Evolutionary conservation across 2,888 invertebrate genomes (phyloP), one percentile per base, ranked within the genome.

Genomic region (Scaptomyza cyrtandrae): DNA sequence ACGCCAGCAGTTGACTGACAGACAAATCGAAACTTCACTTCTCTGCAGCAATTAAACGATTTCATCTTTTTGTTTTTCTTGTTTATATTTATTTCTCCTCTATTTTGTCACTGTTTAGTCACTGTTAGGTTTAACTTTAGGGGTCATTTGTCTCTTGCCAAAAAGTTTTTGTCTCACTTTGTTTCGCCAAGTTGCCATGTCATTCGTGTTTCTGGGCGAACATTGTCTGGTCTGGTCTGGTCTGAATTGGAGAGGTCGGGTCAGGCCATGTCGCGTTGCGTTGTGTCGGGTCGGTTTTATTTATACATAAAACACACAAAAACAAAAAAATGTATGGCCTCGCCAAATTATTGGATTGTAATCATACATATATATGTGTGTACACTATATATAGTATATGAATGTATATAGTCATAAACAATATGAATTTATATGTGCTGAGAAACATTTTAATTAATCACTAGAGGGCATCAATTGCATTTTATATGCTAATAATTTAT

Each of bases 401-500:
- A 4, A 27, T 48, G 33, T 11, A 13, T 49, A 71, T 41, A 29
- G 75, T 82, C 78, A 86, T 90, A 90, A 88, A 87, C 87, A 84
- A 82, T 82, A 86, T 75, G 29, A 86, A 82, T 82, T 82, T 82
- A 86, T 82, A 71, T 78, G 81, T 67, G 81, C 64, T 84, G 75
- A 75, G 87, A 87, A 89, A 88, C 88, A 78, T 80, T 88, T 89
- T 89, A 88, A 88, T 89, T 79, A 90, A 89, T 89, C 90, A 87
- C 89, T 85, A 75, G 79, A 78, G 88, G 85, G 80, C 86, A 94
- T 93, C 14, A 96, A 95, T 62, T 96, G 93, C 82, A 94, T 93
- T 59, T 96, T 95, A 71, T 97, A 93, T 88, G 95, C 95, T 44
- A 94, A 93, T 91, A 97, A 96, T 90, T 95, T 95, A 89, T 94